These are phyloP conservation scores for Lordiphosa andalusiaca DNA, from an alignment of 2,888 invertebrate species.

Conservation along the genomic window DNA sequence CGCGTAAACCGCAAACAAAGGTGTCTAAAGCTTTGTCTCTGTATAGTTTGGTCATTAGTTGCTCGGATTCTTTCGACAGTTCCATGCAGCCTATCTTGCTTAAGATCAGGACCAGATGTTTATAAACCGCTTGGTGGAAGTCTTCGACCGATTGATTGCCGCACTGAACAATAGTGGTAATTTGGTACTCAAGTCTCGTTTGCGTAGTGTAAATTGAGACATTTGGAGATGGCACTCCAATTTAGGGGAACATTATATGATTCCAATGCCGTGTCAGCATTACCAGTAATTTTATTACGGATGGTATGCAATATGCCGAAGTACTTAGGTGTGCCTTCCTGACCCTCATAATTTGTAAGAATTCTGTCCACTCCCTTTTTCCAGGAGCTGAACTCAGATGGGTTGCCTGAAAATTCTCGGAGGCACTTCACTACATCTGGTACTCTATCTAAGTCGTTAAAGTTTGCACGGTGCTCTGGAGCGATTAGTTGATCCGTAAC, in stretches of 20 bases:
- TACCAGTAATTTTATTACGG: conserved; percentile 10
- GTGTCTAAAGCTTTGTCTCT: conserved; percentile 14
- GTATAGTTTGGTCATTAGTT: conserved; percentile 5
- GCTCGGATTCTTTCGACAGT: conserved; percentile 4
- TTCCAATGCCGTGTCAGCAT: conserved; percentile 5
- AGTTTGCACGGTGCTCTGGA: too few relatives aligned
- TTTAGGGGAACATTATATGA: conserved; percentile 11
- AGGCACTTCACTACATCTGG: too few relatives aligned
- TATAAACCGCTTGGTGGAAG: conserved; percentile 10
- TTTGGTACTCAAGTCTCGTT: conserved; percentile 13
- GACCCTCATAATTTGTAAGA: not conserved
- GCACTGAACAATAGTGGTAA: conserved; percentile 4
- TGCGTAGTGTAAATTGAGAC: conserved; percentile 6
- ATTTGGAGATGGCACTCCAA: conserved; percentile 1
- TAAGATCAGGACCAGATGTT: conserved; percentile 7
- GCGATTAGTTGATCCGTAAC: too few relatives aligned
- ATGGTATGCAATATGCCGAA: conserved; percentile 14
- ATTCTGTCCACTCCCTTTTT: conserved; percentile 11
- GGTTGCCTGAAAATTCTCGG: too few relatives aligned
- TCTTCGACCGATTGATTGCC: conserved; percentile 9
- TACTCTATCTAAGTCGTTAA: too few relatives aligned
- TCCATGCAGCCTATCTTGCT: conserved; percentile 13
- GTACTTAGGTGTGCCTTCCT: conserved; percentile 8
- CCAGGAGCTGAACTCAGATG: too few relatives aligned
- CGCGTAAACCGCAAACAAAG: conserved; percentile 13